Evolutionary conservation across 2,113 vertebrate species (phyloP), one percentile per base, ranked within the genome.

Genomic region (Xenopus borealis): DNA sequence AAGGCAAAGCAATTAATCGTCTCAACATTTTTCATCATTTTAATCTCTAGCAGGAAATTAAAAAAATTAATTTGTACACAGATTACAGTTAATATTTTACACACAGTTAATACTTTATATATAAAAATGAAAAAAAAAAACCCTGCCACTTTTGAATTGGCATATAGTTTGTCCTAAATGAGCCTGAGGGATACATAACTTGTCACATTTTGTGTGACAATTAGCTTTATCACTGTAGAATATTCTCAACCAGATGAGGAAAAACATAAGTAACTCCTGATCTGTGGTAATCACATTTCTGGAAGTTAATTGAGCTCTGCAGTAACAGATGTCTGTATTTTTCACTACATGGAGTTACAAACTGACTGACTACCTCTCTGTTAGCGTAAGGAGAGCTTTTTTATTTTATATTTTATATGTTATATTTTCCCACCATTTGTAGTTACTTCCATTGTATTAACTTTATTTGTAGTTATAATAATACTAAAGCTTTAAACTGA

Each of bases 261-360:
- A 27, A 72, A 33, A 30, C 61, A 0, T 72, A 47, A 67, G 0
- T 50, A 68, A n/a, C n/a, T 12, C 0, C 59, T 44, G 80, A 62
- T 1, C 69, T 47, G 77, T 63, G 10, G 67, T 44, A 27, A 2
- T 10, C 79, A 76, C 64, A 7, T 47, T 0, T 17, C 73, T 4
- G 75, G 59, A 30, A 75, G 73, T 68, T 80, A 85, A 80, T 83
- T 82, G 82, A 80, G 82, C 83, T 82, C 69, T 79, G 82, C 82
- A 57, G 75, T 77, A 79, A 71, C 83, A 86, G 82, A 81, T 81
- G 81, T 53, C 16, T 0, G 57, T 50, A 78, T 53, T 75, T 75
- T 69, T n/a, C 73, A 66, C 73, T 62, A 69, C 66, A 69, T 45
- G 40, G 58, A 75, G 44, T 66, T 73, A 57, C 66, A 69, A 69